Evolutionary conservation across 2,113 vertebrate genomes (phyloP).

Genomic region (Rhizomys pruinosus): DNA sequence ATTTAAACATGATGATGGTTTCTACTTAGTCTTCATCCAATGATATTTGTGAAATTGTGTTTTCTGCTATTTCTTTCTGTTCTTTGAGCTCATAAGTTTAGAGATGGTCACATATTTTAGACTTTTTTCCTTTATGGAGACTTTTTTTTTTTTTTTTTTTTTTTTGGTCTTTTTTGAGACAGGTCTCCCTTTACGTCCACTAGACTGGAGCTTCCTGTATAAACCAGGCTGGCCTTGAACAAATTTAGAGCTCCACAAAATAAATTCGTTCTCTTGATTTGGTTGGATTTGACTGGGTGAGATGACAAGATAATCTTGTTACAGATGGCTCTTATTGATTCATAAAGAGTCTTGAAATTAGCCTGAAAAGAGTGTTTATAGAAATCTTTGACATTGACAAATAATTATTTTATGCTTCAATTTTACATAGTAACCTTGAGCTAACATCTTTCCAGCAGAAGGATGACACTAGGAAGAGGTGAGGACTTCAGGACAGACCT

Average conservation of each 20-base stretch:
- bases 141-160: too few species aligned
- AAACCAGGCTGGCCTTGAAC: too few species aligned
- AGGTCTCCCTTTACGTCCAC: too few species aligned
- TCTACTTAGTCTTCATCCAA: background rate
- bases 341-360: slow-evolving; percentile 71
- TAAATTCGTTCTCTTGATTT: slow-evolving; percentile 35
- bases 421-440: slow-evolving; percentile 95
- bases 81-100: background rate
- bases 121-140: background rate
- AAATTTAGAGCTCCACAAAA: background rate
- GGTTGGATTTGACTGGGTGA: slow-evolving; percentile 6
- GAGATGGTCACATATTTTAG: slow-evolving; percentile 20
- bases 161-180: too few species aligned
- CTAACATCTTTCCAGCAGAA: slow-evolving; percentile 90
- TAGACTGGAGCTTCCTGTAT: too few species aligned
- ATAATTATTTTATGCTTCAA: slow-evolving; percentile 93
- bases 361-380: slow-evolving; percentile 81
- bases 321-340: background rate
- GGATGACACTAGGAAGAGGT: slow-evolving; percentile 88
- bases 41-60: background rate
- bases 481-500: slow-evolving; percentile 82
- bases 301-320: slow-evolving; percentile 5
- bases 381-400: slow-evolving; percentile 92
- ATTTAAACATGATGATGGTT: background rate
- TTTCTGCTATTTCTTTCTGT: background rate